Evolutionary conservation across 2,888 invertebrate species (phyloP).

Genomic region (Entomobrya proxima): DNA sequence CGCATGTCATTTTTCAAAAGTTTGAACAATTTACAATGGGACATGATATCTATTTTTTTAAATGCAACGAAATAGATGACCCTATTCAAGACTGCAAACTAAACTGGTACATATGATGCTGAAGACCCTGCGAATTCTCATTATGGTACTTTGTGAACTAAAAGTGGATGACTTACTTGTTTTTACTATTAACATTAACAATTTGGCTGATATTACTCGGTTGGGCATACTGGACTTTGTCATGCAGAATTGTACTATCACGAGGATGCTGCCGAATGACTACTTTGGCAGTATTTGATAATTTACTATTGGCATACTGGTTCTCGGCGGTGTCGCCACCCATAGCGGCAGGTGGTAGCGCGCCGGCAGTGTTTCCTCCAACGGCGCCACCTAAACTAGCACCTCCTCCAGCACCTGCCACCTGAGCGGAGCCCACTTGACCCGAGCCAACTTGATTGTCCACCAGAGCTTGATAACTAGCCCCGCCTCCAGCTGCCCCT

Average conservation of each 20-base stretch:
- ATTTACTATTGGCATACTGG: constrained; percentile 75
- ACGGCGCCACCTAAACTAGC: constrained; percentile 36
- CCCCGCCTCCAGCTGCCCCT: constrained; percentile 53
- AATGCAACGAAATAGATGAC: too few relatives aligned
- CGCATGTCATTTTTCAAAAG: constrained; percentile 13
- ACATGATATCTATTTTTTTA: neutral
- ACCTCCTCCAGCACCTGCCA: constrained; percentile 63
- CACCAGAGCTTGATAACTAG: constrained; percentile 36
- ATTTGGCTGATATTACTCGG: constrained; percentile 75
- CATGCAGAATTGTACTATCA: constrained; percentile 74
- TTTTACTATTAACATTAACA: constrained; percentile 64
- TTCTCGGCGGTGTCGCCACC: constrained; percentile 73
- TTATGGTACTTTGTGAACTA: neutral
- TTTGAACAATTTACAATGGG: neutral
- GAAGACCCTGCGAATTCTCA: too few relatives aligned
- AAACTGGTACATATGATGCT: too few relatives aligned
- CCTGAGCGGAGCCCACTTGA: constrained; percentile 66
- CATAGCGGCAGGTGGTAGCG: constrained; percentile 40
- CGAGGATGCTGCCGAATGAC: constrained; percentile 70
- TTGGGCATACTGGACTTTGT: constrained; percentile 74
- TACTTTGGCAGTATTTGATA: constrained; percentile 68
- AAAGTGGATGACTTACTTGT: constrained; percentile 61
- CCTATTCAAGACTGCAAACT: too few relatives aligned
- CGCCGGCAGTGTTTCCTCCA: constrained; percentile 29
- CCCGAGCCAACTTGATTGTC: constrained; percentile 69